Conservation (phyloP, 1,140 invertebrate species). For the Manduca sexta region DNA sequence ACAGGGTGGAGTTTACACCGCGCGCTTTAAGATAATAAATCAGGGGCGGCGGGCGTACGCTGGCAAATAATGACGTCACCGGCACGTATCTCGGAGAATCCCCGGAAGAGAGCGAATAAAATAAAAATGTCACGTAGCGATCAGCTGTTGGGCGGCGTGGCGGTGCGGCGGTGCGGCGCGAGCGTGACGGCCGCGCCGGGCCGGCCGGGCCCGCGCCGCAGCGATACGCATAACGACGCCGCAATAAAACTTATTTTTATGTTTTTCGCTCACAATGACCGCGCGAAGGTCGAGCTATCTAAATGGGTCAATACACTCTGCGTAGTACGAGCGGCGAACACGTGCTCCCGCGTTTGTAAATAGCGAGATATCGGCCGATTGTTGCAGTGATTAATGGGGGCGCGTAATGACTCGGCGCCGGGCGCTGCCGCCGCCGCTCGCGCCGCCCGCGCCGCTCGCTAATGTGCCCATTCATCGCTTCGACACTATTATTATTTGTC, state of each 20-base stretch:
- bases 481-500: conserved; percentile 65
- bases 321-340: conserved; percentile 66
- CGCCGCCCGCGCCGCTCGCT: conserved; percentile 52
- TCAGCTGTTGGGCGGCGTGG: conserved; percentile 60
- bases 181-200: conserved; percentile 41
- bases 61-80: conserved; percentile 65
- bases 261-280: conserved; percentile 72
- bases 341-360: conserved; percentile 71
- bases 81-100: conserved; percentile 68
- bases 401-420: conserved; percentile 62
- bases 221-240: conserved; percentile 67
- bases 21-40: conserved; percentile 60
- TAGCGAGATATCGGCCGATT: conserved; percentile 73
- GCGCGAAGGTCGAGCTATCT: conserved; percentile 72
- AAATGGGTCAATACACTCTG: conserved; percentile 72
- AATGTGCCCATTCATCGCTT: conserved; percentile 66
- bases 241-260: conserved; percentile 74
- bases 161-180: conserved; percentile 34
- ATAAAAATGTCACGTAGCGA: conserved; percentile 73
- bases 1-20: conserved; percentile 44
- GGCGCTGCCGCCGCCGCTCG: conserved; percentile 24
- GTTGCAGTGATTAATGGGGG: conserved; percentile 71
- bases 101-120: conserved; percentile 69
- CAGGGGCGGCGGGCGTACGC: conserved; percentile 42
- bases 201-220: conserved; percentile 37